phyloP scores from a whole-genome alignment of 2,113 vertebrate genomes.

The Mohoua ochrocephala region DNA sequence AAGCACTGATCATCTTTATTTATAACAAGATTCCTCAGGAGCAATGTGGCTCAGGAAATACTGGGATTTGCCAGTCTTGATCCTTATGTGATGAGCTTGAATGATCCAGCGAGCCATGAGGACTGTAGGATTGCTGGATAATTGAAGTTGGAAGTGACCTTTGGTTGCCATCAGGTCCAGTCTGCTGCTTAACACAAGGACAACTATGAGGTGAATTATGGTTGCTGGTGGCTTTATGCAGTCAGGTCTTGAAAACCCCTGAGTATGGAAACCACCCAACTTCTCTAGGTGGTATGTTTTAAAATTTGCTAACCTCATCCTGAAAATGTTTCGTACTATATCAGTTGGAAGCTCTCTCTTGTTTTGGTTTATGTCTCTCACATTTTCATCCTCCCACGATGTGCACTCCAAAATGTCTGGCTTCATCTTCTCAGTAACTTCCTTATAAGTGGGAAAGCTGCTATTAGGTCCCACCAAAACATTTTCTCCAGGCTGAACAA shows the following conservation, averaged over 20 bases:
- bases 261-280: background rate
- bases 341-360: background rate
- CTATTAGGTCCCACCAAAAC: background rate
- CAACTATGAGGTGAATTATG: background rate
- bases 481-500: background rate
- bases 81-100: background rate
- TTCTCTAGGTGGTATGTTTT: background rate
- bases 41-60: background rate
- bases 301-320: background rate
- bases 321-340: background rate
- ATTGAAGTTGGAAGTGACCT: background rate
- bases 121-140: background rate
- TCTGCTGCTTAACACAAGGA: background rate
- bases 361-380: background rate
- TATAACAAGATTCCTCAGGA: background rate
- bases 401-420: background rate
- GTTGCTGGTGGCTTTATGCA: background rate
- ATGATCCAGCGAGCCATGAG: background rate
- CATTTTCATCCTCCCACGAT: background rate
- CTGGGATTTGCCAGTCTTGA: background rate
- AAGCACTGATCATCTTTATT: background rate
- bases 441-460: background rate
- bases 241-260: background rate
- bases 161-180: background rate
- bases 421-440: background rate